These are phyloP conservation scores for Chiloscyllium punctatum DNA, from an alignment of 2,797 vertebrate species.

Conservation along the genomic window DNA sequence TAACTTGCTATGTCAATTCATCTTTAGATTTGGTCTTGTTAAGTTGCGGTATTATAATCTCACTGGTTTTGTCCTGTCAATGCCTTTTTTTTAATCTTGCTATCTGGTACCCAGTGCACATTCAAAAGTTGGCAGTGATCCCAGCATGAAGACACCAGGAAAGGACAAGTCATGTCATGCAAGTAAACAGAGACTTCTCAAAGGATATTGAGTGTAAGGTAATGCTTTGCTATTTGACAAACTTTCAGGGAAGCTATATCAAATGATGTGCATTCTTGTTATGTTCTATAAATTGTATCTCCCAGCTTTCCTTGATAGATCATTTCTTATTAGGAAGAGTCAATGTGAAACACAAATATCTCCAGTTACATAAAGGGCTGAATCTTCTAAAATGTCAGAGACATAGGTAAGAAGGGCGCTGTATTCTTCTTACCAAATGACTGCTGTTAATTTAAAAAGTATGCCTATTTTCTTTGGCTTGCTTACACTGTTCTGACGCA, in stretches of 20 bases:
- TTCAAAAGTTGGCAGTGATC: slow-evolving; percentile 14
- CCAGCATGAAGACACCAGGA: neutral
- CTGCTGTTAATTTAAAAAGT: neutral
- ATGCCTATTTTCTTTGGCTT: neutral
- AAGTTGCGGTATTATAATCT: neutral
- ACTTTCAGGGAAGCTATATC: neutral
- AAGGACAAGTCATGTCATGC: neutral
- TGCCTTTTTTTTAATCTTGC: neutral
- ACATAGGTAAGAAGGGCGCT: neutral
- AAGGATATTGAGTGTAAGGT: neutral
- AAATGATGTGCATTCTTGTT: neutral
- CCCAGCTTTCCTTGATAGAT: neutral
- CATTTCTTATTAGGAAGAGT: neutral
- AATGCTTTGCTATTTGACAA: neutral
- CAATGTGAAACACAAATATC: slow-evolving; percentile 15
- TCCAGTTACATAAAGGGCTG: neutral
- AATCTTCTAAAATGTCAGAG: slow-evolving; percentile 19
- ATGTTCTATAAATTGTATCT: neutral
- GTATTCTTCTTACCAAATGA: neutral
- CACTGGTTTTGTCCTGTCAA: neutral
- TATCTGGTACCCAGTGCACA: neutral
- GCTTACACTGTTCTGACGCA: neutral
- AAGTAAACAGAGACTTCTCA: neutral
- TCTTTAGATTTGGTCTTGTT: neutral
- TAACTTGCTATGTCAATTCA: neutral